Conservation (phyloP, 2,113 vertebrate genomes). For the Cheirogaleus medius region DNA sequence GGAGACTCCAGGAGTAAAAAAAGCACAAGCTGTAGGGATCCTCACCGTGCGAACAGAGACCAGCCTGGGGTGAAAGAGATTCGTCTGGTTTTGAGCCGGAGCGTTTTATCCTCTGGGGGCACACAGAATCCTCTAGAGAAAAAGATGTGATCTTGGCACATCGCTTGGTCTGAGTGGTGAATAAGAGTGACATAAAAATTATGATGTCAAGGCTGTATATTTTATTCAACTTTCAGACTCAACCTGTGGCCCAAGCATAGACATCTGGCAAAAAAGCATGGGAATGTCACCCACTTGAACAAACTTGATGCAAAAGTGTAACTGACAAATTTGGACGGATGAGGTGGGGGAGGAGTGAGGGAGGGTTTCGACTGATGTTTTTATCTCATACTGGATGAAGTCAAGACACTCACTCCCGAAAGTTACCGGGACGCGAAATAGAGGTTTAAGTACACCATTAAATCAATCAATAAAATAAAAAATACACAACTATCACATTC, state of each 20-base stretch:
- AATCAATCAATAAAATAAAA: not conserved
- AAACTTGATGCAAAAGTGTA: not conserved
- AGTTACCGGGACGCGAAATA: not conserved
- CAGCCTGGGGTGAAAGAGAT: not conserved
- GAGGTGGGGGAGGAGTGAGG: no score
- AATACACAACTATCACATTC: not conserved
- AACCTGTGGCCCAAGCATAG: not conserved
- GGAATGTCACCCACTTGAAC: not conserved
- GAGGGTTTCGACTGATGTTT: not conserved
- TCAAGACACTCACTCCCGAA: not conserved
- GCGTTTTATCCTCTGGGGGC: not conserved
- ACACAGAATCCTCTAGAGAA: not conserved
- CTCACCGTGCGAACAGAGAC: not conserved
- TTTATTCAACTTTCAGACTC: not conserved
- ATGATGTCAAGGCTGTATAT: not conserved
- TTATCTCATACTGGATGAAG: not conserved
- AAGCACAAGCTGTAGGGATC: not conserved
- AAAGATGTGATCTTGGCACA: not conserved
- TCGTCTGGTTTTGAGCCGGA: not conserved
- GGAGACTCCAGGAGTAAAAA: not conserved
- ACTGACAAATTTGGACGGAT: rapidly evolving
- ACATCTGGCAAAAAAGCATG: not conserved
- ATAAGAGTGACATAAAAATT: not conserved
- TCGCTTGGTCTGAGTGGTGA: not conserved
- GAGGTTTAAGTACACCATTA: not conserved